Evolutionary conservation across 1,140 invertebrate species (phyloP).

Genomic region (Brachionus plicatilis): DNA sequence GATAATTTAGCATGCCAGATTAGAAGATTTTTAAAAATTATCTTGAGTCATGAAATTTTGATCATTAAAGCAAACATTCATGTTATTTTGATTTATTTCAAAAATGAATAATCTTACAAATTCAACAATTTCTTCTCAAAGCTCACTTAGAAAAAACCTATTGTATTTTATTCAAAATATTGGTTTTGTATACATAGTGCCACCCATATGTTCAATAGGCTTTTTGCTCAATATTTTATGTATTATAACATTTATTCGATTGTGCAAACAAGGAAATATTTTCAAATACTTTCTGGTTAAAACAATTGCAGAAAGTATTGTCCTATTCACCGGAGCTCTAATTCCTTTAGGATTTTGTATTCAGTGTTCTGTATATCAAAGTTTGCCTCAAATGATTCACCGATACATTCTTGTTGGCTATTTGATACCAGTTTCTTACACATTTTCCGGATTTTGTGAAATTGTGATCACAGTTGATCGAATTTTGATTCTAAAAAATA

Average conservation of each 20-base stretch:
- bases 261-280: not conserved
- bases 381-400: not conserved
- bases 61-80: not conserved
- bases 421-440: not conserved
- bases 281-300: not conserved
- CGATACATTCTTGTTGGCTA: not conserved
- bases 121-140: not conserved
- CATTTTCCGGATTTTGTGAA: not conserved
- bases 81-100: not conserved
- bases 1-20: too few species aligned
- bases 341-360: not conserved
- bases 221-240: not conserved
- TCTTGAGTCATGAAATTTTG: not conserved
- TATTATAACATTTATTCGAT: not conserved
- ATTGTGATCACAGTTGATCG: not conserved
- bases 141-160: not conserved
- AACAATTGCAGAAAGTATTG: not conserved
- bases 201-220: not conserved
- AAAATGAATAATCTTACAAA: not conserved
- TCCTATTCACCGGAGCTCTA: not conserved
- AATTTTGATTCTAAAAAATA: conserved; percentile 7
- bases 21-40: not conserved
- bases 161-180: not conserved
- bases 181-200: not conserved
- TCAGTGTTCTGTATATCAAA: not conserved